Evolutionary conservation across 2,888 invertebrate genomes (phyloP).

Genomic region (Hedya salicella): DNA sequence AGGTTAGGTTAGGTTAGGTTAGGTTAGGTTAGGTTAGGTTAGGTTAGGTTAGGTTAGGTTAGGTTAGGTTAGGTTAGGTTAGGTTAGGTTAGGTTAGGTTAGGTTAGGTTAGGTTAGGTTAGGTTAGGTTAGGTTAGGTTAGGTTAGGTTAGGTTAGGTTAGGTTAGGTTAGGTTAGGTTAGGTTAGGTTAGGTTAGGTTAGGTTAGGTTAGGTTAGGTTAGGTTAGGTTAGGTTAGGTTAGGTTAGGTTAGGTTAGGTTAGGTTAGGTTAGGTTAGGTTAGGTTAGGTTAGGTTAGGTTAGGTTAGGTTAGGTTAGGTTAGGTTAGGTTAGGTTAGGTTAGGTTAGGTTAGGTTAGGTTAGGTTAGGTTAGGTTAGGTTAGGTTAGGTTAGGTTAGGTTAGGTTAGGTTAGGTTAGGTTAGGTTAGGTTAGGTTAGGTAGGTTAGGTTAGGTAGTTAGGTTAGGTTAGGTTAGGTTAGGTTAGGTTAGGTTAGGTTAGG

Average conservation of each 20-base stretch:
- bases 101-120: conserved; percentile 20
- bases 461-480: conserved; percentile 6
- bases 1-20: conserved; percentile 20
- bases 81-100: conserved; percentile 20
- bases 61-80: conserved; percentile 20
- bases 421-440: conserved; percentile 24
- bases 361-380: conserved; percentile 23
- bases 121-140: conserved; percentile 16
- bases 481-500: conserved; percentile 4
- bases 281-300: conserved; percentile 25
- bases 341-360: conserved; percentile 26
- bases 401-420: conserved; percentile 26
- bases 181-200: conserved; percentile 12
- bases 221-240: conserved; percentile 3
- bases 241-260: conserved; percentile 20
- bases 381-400: conserved; percentile 21
- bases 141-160: conserved; percentile 14
- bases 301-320: no score
- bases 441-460: no score
- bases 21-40: conserved; percentile 18
- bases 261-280: conserved; percentile 20
- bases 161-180: conserved; percentile 19
- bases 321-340: conserved; percentile 24
- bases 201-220: neutral
- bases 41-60: conserved; percentile 15